Percentiles rank a stretch among this genome's conserved stretches.
These are phyloP conservation scores for Sylvicapra grimmia DNA, from an alignment of 2,113 vertebrate genomes.

Conservation along the genomic window DNA sequence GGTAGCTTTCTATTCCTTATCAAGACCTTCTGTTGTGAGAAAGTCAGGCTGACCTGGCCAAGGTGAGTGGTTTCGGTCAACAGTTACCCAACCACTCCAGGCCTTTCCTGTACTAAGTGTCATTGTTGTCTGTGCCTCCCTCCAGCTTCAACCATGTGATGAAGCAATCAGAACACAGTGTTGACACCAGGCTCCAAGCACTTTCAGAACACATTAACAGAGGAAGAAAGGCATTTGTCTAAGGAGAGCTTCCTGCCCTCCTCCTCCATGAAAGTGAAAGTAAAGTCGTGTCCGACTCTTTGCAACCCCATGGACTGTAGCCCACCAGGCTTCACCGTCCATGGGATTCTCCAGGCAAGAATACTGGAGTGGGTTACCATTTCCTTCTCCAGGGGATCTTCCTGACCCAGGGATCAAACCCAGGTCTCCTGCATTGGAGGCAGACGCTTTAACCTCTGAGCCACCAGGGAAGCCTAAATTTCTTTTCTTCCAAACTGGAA, in stretches of 20 bases:
- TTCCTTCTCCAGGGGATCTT: no score
- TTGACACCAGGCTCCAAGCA: not conserved
- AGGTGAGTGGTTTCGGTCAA: not conserved
- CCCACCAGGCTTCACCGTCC: no score
- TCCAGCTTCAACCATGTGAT: not conserved
- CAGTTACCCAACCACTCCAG: not conserved
- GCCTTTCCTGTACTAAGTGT: not conserved
- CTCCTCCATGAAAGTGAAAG: not conserved
- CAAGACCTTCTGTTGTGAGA: not conserved
- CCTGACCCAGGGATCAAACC: no score
- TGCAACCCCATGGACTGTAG: no score
- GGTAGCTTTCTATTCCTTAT: not conserved
- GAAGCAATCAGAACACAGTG: not conserved
- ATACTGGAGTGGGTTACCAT: no score
- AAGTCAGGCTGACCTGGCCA: not conserved
- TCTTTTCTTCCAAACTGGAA: slow-evolving; percentile 33
- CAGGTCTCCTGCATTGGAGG: no score
- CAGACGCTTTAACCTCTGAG: no score
- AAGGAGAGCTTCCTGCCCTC: not conserved
- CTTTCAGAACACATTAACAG: not conserved
- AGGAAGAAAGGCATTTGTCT: not conserved
- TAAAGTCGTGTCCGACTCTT: no score
- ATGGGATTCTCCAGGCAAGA: no score
- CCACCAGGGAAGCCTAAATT: not conserved
- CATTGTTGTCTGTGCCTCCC: not conserved